Evolutionary conservation across 1,140 invertebrate genomes (phyloP), one percentile per base, ranked within the genome.

Genomic region (Stegodyphus dumicola): DNA sequence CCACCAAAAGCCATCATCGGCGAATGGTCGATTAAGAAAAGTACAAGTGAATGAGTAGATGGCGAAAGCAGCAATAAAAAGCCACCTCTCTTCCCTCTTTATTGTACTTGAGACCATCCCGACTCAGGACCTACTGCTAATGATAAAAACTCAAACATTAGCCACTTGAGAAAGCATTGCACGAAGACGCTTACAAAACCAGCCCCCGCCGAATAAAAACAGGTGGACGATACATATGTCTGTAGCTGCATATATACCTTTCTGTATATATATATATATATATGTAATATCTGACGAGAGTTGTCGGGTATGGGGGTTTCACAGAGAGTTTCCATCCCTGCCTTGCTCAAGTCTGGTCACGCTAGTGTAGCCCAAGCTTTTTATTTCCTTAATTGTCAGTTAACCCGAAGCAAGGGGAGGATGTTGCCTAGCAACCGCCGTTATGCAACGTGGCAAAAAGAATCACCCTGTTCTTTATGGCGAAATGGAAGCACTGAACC

Each of bases 331-430:
- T 60, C 33, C 33, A 33, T 33, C 33, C 33, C 33, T 33, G 33
- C 18, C 48, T 15, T 54, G 17, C 67, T 33, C 78, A 83, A 74
- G 79, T 83, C 79, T 51, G 66, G 79, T 83, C 79, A 83, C 79
- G 79, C 79, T 66, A 75, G 70, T 75, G 71, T 83, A 53, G 79
- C 56, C 60, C 65, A 83, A 66, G 52, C 81, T 76, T 85, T 85
- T 85, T 85, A 85, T 85, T 85, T 85, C 73, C 81, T 85, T 85
- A 85, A 85, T 85, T 85, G 81, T 85, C 81, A 85, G 81, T 85
- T 85, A 85, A 85, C 81, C 81, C 81, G 74, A 65, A 75, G 79
- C 70, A 11, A 66, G 71, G 69, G 71, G 79, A 83, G 79, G 71
- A 13, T 83, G 81, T 85, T 77, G 81, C 81, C 66, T 85, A 69